phyloP scores from a whole-genome alignment of 2,113 vertebrate species.

The Oncorhynchus masou region DNA sequence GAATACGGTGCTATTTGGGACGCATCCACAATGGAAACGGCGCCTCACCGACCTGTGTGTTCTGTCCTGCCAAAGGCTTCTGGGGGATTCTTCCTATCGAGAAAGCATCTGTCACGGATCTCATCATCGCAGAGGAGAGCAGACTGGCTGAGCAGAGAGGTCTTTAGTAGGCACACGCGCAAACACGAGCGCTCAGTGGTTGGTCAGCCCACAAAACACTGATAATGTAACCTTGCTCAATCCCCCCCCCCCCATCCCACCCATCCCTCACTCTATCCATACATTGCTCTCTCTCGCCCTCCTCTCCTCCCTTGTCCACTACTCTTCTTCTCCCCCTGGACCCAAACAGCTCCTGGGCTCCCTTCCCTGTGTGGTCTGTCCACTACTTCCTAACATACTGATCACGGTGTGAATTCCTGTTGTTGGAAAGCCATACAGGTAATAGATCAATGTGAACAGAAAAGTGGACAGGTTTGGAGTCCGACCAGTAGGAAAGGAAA shows the following conservation, averaged over 20 bases:
- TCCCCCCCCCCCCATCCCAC: constrained; percentile 16
- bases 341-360: constrained; percentile 34
- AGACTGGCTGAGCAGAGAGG: not conserved
- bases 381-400: constrained; percentile 44
- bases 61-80: constrained; percentile 44
- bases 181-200: constrained; percentile 18
- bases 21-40: constrained; percentile 31
- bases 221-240: constrained; percentile 64
- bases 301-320: constrained; percentile 10
- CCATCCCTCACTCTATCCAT: not conserved
- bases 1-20: too few species aligned
- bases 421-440: constrained; percentile 43
- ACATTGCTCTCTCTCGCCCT: constrained; percentile 1
- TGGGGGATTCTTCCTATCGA: constrained; percentile 57
- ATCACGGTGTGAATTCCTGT: constrained; percentile 53
- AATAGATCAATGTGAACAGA: constrained; percentile 51
- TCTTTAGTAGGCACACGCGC: too few species aligned
- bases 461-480: not conserved
- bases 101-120: constrained; percentile 69
- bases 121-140: constrained; percentile 58
- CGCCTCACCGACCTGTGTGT: constrained; percentile 43
- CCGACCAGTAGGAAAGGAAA: too few species aligned
- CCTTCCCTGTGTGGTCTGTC: constrained; percentile 68
- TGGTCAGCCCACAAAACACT: constrained; percentile 33
- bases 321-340: constrained; percentile 25